Evolutionary conservation across 2,113 vertebrate genomes (phyloP).

Genomic region (Psettodes erumei): DNA sequence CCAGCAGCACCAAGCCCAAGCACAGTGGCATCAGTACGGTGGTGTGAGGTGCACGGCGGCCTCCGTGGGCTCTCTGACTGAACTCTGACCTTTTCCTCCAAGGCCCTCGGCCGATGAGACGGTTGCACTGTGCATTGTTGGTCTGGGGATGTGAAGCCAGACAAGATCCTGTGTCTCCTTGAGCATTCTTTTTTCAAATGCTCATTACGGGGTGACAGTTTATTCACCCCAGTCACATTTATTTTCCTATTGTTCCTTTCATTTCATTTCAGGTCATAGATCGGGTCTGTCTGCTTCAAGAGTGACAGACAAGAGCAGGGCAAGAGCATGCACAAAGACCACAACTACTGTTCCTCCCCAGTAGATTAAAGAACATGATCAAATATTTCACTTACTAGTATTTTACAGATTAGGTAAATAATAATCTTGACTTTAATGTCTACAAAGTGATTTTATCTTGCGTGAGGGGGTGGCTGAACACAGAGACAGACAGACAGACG

Average conservation of each 20-base stretch:
- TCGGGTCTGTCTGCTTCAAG: constrained; percentile 39
- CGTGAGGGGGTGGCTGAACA: constrained; percentile 32
- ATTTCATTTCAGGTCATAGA: constrained; percentile 39
- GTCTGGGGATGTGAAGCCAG: constrained; percentile 49
- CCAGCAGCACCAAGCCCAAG: constrained; percentile 90
- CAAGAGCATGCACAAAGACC: constrained; percentile 79
- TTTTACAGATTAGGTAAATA: constrained; percentile 65
- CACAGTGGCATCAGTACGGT: constrained; percentile 98
- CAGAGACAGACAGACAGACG: constrained; percentile 3
- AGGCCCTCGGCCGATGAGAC: constrained; percentile 36
- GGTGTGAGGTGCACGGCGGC: constrained; percentile 82
- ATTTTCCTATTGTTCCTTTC: constrained; percentile 21
- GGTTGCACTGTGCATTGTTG: constrained; percentile 59
- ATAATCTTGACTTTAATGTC: constrained; percentile 41
- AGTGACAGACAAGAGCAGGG: constrained; percentile 49
- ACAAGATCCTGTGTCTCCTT: constrained; percentile 59
- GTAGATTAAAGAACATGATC: constrained; percentile 51
- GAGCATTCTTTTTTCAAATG: constrained; percentile 4
- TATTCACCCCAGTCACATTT: constrained; percentile 12
- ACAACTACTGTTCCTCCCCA: constrained; percentile 74
- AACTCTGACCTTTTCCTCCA: constrained; percentile 66
- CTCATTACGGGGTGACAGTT: background rate
- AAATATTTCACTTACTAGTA: constrained; percentile 66
- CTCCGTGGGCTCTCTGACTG: constrained; percentile 33
- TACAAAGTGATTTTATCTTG: constrained; percentile 39